Percentiles rank a stretch among this genome's conserved stretches.
phyloP scores from a whole-genome alignment of 1,140 invertebrate species.

The Drosophila busckii region DNA sequence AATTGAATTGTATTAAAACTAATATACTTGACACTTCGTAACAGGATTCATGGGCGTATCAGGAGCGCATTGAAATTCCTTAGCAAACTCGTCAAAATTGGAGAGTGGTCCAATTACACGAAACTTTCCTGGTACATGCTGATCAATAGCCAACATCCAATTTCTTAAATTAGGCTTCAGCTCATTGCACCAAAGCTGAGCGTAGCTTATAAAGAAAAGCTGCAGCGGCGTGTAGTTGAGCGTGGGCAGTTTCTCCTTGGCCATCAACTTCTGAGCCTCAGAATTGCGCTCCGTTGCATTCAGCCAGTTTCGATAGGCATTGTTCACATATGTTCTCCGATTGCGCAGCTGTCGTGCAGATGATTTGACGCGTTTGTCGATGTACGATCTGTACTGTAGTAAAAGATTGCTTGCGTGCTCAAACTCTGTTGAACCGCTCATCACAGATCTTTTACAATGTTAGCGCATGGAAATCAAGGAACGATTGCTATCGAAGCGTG shows the following conservation, averaged over 20 bases:
- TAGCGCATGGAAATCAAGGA: conserved; percentile 95
- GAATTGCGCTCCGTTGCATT: conserved; percentile 23
- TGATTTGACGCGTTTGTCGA: conserved; percentile 37
- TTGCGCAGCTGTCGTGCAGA: conserved; percentile 40
- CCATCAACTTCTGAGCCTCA: conserved; percentile 19
- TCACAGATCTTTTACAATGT: conserved; percentile 58
- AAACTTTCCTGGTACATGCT: not conserved
- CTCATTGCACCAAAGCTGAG: conserved; percentile 80
- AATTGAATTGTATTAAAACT: too few species aligned
- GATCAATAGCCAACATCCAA: not conserved
- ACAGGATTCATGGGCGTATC: too few species aligned
- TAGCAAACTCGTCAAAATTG: conserved; percentile 83
- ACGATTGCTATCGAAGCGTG: conserved; percentile 87
- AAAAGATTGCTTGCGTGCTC: conserved; percentile 47
- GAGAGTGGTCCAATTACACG: conserved; percentile 81
- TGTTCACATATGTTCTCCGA: conserved; percentile 86
- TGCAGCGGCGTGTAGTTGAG: conserved; percentile 82
- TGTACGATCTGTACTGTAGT: conserved; percentile 53
- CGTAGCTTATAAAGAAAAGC: conserved; percentile 87
- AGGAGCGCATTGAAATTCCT: conserved; percentile 82
- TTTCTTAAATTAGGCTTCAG: conserved; percentile 10
- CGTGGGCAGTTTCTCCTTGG: conserved; percentile 79
- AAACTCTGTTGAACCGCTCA: conserved; percentile 30
- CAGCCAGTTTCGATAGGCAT: conserved; percentile 82
- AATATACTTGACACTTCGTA: too few species aligned